Base-by-base conservation (phyloP, 2,888 invertebrate genomes). In the Thymelicus lineola region DNA sequence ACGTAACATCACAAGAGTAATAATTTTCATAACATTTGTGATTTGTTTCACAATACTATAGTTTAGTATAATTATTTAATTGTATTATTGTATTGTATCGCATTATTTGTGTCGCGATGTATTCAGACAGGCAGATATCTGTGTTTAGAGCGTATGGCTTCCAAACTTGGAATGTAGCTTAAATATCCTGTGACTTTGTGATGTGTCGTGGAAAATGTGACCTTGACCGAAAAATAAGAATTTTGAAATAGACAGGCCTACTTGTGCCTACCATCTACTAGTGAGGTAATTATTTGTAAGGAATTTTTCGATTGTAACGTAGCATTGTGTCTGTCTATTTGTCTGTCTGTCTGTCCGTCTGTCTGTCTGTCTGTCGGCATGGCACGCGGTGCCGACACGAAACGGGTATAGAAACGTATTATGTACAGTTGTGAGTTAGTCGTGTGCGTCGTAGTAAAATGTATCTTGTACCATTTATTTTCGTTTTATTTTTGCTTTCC, bases 351-450 rank as follows among this genome's bases (percentile, higher is more conserved):
- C n/a, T n/a, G 61, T 28, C n/a, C 55, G 35, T 66, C 15, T 60
- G 66, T 60, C 50, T 53, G 60, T 67, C 53, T 55, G 66, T 42
- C 42, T 4, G 20, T 7, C 28, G 46, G 28, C 14, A 0, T 7
- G 45, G 61, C 10, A 74, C 81, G 79, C 78, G 80, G 79, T 74
- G 77, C 77, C 75, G 53, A 48, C 67, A 66, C 69, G 71, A 83
- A 84, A 85, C 85, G 85, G 85, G 86, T 84, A 82, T 77, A 83
- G 79, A 82, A 83, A 84, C 79, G 86, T 90, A 88, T 89, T 88
- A 86, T 83, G 82, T 82, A 76, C 80, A 80, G 80, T 74, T 72
- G 71, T 82, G 74, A 68, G 75, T 72, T 72, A 74, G 69, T 76
- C 75, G 75, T 75, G 80, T 79, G 79, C 79, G 79, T 78, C 74